A percentile compares a stretch with the other conserved stretches of the same genome.
phyloP scores from a whole-genome alignment of 2,113 vertebrate species.

The Asarcornis scutulata region DNA sequence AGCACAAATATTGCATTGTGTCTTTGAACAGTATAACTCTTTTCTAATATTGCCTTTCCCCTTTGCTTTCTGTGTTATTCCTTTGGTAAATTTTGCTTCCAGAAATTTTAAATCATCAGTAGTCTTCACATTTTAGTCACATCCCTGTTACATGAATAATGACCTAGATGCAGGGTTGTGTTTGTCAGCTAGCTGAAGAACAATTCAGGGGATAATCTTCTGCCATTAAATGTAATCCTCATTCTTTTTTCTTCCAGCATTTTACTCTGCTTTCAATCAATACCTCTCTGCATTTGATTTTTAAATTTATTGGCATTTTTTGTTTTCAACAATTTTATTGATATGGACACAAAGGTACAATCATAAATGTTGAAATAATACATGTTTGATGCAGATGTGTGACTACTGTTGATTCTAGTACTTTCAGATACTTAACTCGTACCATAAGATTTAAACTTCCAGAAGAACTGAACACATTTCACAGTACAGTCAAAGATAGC shows the following conservation, averaged over 20 bases:
- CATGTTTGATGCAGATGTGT: not conserved
- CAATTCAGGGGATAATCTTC: not conserved
- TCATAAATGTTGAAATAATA: not conserved
- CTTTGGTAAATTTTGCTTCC: conserved; percentile 1
- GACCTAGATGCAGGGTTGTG: not conserved
- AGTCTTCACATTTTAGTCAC: not conserved
- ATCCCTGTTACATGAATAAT: not conserved
- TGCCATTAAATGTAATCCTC: not conserved
- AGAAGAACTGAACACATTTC: conserved; percentile 10
- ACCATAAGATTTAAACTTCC: not conserved
- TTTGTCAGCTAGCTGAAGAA: not conserved
- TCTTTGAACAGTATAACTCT: not conserved
- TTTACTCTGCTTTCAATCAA: not conserved
- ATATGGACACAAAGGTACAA: not conserved
- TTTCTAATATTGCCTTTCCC: not conserved
- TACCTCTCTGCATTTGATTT: not conserved
- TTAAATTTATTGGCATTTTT: not conserved
- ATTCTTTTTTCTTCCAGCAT: not conserved
- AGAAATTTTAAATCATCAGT: not conserved
- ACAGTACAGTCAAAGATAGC: conserved; percentile 40
- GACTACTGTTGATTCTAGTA: not conserved
- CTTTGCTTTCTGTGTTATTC: not conserved
- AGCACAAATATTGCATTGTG: not conserved
- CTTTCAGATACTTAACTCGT: not conserved
- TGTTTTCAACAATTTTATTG: not conserved